Conservation (phyloP, 2,888 invertebrate species). For the Drosophila cognata region DNA sequence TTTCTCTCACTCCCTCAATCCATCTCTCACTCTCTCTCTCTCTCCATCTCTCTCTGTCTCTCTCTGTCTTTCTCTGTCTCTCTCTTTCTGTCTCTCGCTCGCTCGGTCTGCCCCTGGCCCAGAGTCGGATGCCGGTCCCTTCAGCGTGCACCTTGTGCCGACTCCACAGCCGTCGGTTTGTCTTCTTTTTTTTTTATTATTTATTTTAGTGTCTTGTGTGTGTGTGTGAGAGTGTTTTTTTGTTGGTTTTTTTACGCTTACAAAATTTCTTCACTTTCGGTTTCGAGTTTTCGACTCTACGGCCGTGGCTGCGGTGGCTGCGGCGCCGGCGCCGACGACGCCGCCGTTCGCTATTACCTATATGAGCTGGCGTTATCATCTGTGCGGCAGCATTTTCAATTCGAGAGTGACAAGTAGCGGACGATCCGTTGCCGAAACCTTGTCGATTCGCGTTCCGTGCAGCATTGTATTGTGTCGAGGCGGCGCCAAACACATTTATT, state of each 20-base stretch:
- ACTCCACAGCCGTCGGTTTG: slow-evolving; percentile 10
- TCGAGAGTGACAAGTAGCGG: slow-evolving; percentile 84
- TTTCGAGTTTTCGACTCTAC: slow-evolving; percentile 51
- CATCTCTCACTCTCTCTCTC: slow-evolving; percentile 1
- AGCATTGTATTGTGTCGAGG: not conserved
- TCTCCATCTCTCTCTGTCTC: not conserved
- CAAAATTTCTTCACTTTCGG: slow-evolving; percentile 76
- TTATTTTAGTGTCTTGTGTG: slow-evolving; percentile 9
- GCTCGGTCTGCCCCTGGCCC: not conserved
- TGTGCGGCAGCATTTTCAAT: slow-evolving; percentile 83
- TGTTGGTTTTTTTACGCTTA: slow-evolving; percentile 28
- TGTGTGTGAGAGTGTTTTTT: slow-evolving; percentile 7
- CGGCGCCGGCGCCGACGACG: slow-evolving; percentile 38
- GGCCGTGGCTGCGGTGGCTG: slow-evolving; percentile 21
- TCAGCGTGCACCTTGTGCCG: slow-evolving; percentile 27
- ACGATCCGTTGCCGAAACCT: slow-evolving; percentile 48
- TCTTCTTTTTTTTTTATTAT: slow-evolving; percentile 21
- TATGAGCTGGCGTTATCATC: slow-evolving; percentile 84
- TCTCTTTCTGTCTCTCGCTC: not conserved
- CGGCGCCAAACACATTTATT: not conserved
- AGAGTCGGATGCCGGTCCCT: slow-evolving; percentile 35
- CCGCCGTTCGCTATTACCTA: slow-evolving; percentile 68
- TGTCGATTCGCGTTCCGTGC: slow-evolving; percentile 15
- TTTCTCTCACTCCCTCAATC: not conserved
- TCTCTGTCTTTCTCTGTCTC: not conserved